phyloP scores from a whole-genome alignment of 1,140 invertebrate genomes.

The Polypedilum vanderplanki region DNA sequence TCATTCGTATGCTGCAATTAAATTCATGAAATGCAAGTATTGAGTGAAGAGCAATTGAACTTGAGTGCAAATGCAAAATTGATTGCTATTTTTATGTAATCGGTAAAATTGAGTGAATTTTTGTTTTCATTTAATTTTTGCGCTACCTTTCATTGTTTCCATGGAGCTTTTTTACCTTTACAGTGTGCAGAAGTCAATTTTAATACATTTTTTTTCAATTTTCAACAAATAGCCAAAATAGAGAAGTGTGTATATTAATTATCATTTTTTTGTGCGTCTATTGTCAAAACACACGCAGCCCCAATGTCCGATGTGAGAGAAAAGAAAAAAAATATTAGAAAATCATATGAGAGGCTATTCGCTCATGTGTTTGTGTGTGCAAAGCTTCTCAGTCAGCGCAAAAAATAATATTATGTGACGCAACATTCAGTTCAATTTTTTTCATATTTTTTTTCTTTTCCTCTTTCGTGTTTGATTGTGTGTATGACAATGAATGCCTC shows the following conservation, averaged over 20 bases:
- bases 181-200: background rate
- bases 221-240: background rate
- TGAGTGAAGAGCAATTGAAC: background rate
- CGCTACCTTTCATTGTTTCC: background rate
- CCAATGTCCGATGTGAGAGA: background rate
- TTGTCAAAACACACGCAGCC: background rate
- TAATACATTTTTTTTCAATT: no score
- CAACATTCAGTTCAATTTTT: background rate
- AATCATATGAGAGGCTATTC: no score
- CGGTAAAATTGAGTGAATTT: background rate
- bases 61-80: background rate
- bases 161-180: background rate
- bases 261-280: constrained; percentile 2
- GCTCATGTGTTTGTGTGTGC: no score
- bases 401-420: background rate
- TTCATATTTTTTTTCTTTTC: no score
- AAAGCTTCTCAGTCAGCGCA: no score
- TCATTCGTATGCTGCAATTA: no score
- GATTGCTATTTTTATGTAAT: background rate
- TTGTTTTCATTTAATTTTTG: constrained; percentile 3
- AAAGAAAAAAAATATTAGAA: background rate
- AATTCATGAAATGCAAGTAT: no score
- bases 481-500: no score
- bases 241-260: background rate
- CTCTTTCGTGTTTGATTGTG: no score